Evolutionary conservation across 2,113 vertebrate species (phyloP).

Genomic region (Pteronura brasiliensis): DNA sequence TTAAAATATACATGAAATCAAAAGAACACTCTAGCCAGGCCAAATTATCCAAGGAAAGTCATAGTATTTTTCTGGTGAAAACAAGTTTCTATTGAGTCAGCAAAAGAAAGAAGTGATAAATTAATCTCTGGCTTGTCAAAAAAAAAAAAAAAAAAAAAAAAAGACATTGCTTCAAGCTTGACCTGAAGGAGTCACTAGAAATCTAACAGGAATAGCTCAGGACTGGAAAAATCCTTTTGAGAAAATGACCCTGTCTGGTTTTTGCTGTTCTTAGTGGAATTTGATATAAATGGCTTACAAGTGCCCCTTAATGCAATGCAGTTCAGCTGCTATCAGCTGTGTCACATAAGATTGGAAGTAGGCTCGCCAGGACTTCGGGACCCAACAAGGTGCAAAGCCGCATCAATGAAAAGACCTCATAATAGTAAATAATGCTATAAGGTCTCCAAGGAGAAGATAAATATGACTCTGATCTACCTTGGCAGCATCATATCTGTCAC

Average conservation of each 20-base stretch:
- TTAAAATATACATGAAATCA: constrained; percentile 57
- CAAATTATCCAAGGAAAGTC: constrained; percentile 40
- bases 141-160: background rate
- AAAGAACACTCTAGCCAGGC: background rate
- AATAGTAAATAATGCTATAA: constrained; percentile 42
- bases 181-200: constrained; percentile 48
- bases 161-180: constrained; percentile 51
- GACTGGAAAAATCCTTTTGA: constrained; percentile 62
- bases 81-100: constrained; percentile 44
- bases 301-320: constrained; percentile 42
- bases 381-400: constrained; percentile 19
- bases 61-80: background rate
- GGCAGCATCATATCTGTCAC: constrained; percentile 37
- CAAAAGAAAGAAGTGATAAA: constrained; percentile 63
- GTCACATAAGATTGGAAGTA: constrained; percentile 47
- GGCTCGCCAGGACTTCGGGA: background rate
- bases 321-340: constrained; percentile 63
- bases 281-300: constrained; percentile 59
- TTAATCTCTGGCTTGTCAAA: constrained; percentile 62
- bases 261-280: constrained; percentile 63
- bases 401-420: constrained; percentile 27
- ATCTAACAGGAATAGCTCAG: constrained; percentile 62
- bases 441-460: constrained; percentile 40
- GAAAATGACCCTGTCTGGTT: constrained; percentile 66
- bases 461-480: constrained; percentile 37